Evolutionary conservation across 2,888 invertebrate species (phyloP).

Genomic region (Chrysopilus asiliformis): DNA sequence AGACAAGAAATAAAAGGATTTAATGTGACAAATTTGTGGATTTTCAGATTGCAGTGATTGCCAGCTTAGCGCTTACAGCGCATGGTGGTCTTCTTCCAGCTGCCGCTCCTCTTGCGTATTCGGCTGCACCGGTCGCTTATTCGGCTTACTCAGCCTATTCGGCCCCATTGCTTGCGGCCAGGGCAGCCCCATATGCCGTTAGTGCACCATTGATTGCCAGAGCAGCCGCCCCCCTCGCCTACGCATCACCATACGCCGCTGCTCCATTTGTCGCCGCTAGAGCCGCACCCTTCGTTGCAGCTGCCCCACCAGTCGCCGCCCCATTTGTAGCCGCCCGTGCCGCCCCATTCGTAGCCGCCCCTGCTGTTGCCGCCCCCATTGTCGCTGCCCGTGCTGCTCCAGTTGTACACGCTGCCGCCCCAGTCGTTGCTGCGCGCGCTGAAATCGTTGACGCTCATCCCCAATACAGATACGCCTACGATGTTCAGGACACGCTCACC

Average conservation of each 20-base stretch:
- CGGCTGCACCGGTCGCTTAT: constrained; percentile 13
- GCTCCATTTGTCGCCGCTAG: constrained; percentile 15
- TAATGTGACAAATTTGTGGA: constrained; percentile 3
- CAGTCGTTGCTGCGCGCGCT: constrained; percentile 26
- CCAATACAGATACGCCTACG: constrained; percentile 38
- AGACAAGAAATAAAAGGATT: not conserved
- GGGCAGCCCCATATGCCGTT: constrained; percentile 15
- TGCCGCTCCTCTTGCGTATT: constrained; percentile 22
- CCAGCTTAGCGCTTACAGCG: constrained; percentile 30
- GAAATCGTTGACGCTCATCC: constrained; percentile 36
- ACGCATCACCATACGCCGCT: constrained; percentile 15
- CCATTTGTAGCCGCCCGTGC: constrained; percentile 18
- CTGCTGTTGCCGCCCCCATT: constrained; percentile 33
- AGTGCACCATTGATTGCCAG: constrained; percentile 12
- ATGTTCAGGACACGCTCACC: constrained; percentile 38
- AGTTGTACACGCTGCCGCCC: constrained; percentile 21
- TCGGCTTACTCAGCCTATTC: constrained; percentile 10
- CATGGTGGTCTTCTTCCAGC: constrained; percentile 27
- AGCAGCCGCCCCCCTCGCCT: constrained; percentile 13
- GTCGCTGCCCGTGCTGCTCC: constrained; percentile 23
- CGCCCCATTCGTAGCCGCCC: constrained; percentile 29
- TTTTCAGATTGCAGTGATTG: constrained; percentile 27
- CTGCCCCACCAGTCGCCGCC: constrained; percentile 18
- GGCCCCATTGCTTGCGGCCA: constrained; percentile 6
- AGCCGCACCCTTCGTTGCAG: constrained; percentile 18